Percentiles rank a stretch among this genome's conserved stretches.
Evolutionary conservation across 2,797 vertebrate genomes (phyloP).

Genomic region (Zonotrichia albicollis): DNA sequence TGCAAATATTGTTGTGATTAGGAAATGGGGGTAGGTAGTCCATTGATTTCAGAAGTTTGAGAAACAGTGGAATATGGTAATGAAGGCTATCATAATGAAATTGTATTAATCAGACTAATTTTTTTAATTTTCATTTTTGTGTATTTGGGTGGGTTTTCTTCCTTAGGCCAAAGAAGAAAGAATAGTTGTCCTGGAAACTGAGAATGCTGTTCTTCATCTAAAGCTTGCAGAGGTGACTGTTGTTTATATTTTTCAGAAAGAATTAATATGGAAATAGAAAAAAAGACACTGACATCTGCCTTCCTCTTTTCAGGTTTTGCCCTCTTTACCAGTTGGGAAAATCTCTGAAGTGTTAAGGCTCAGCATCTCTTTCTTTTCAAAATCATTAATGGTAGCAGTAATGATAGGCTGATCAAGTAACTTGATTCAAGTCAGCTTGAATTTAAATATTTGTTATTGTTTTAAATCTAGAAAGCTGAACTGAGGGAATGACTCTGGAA

Average conservation of each 20-base stretch:
- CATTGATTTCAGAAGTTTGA: background rate
- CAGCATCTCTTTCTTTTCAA: background rate
- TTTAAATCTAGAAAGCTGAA: background rate
- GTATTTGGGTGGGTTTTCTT: background rate
- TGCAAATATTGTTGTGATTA: background rate
- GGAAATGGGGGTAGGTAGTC: accelerated
- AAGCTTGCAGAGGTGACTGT: conserved; percentile 82
- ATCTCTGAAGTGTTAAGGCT: background rate
- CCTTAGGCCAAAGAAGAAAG: conserved; percentile 85
- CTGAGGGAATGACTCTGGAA: background rate
- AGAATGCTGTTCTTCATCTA: conserved; percentile 86
- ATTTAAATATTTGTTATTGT: background rate
- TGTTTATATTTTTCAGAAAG: background rate
- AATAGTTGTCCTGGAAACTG: conserved; percentile 85
- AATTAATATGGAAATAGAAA: background rate
- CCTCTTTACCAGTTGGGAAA: background rate
- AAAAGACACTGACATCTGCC: background rate
- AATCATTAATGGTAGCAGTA: background rate
- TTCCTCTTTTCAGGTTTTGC: background rate
- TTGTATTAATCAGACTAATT: accelerated
- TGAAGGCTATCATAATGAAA: background rate
- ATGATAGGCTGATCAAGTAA: background rate
- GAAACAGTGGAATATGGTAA: background rate
- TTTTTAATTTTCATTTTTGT: background rate
- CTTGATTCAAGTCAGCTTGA: background rate